Evolutionary conservation across 2,888 invertebrate species (phyloP), one percentile per base, ranked within the genome.

Genomic region (Troilus luridus): DNA sequence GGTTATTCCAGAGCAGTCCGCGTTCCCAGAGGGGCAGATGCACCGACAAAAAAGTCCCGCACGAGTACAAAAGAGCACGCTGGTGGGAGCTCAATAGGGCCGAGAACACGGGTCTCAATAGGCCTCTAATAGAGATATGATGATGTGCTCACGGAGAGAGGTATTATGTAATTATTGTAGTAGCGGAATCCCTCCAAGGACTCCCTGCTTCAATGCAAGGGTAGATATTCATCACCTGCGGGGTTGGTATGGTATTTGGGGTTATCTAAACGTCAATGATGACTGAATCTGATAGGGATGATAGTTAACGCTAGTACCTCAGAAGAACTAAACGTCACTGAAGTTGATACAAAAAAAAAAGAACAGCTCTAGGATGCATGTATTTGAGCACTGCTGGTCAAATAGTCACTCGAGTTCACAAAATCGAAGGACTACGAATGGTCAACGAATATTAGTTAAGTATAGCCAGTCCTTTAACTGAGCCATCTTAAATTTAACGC

Each of bases 111-210:
- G 27, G 27, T 5, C 60, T 88, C 88, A 88, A 88, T 89, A 89
- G 89, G 64, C 64, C 67, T 27, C 89, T 89, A 89, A 89, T 89
- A 89, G 89, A 89, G 89, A 89, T 89, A 89, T 89, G 89, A 89
- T 89, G 89, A 89, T 89, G 89, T 89, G 41, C 62, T 62, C 64
- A 3, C 54, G 21, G 62, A 64, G 64, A n/a, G 62, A 64, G 89
- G 85, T 85, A 85, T 85, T 85, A 85, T 85, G 85, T 85, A 85
- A 85, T 85, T 85, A 85, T 58, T 56, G 56, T 58, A 85, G 85
- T 3, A 58, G 56, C 85, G n/a, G 21, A 0, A 27, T 77, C 72
- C 72, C 72, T 77, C 72, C 12, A n/a, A n/a, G n/a, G n/a, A 10
- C 14, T 12, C 14, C n/a, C 12, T 59, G 59, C 12, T 14, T 41